A percentile compares a stretch with the other conserved stretches of the same genome.
Evolutionary conservation across 2,113 vertebrate species (phyloP).

Genomic region (Dascyllus trimaculatus): DNA sequence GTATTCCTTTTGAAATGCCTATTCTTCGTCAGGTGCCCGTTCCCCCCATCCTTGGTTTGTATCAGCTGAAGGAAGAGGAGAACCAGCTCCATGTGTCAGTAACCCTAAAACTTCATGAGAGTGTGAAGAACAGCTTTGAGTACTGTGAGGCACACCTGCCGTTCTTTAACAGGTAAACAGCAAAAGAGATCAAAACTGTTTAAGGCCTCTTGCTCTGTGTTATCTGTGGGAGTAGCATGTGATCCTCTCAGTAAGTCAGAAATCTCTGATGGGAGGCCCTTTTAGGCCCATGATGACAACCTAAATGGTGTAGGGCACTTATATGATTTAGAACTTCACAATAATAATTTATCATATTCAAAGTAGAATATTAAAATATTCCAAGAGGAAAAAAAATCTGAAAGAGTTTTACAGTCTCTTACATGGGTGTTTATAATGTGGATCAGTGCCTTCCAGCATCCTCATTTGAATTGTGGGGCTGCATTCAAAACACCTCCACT

Average conservation of each 20-base stretch:
- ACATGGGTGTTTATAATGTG: too few relatives aligned
- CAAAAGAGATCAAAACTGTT: neutral
- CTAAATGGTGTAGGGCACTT: too few relatives aligned
- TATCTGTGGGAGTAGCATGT: neutral
- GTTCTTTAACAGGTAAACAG: conserved; percentile 92
- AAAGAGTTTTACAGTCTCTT: too few relatives aligned
- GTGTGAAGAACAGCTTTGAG: conserved; percentile 94
- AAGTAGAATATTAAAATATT: too few relatives aligned
- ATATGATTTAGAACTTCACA: too few relatives aligned
- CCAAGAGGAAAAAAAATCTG: too few relatives aligned
- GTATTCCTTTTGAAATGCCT: neutral
- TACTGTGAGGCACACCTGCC: conserved; percentile 93
- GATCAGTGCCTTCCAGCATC: too few relatives aligned
- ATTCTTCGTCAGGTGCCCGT: conserved; percentile 89
- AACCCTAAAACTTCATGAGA: conserved; percentile 94
- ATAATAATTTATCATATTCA: too few relatives aligned
- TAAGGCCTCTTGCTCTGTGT: neutral
- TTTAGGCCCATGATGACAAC: too few relatives aligned
- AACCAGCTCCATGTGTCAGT: conserved; percentile 86
- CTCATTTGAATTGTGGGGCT: too few relatives aligned
- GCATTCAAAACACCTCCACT: too few relatives aligned
- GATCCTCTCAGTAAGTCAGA: neutral
- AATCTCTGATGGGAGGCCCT: neutral
- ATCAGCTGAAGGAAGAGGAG: conserved; percentile 89
- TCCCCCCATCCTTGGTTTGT: conserved; percentile 93